These are phyloP conservation scores for Patagioenas fasciata DNA, from an alignment of 2,113 vertebrate genomes.

Conservation along the genomic window DNA sequence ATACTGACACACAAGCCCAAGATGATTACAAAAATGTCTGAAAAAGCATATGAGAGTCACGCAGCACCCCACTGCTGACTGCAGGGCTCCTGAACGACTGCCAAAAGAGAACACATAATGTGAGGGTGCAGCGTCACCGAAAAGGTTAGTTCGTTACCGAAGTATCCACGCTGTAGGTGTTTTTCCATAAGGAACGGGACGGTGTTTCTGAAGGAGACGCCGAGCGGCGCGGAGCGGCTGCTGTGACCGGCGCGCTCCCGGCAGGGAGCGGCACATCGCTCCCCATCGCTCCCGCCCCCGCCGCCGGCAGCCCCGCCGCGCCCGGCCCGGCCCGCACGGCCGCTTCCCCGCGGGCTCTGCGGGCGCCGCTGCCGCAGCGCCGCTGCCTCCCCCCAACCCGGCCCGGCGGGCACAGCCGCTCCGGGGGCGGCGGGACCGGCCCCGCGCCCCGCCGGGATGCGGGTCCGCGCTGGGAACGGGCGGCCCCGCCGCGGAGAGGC, in stretches of 20 bases:
- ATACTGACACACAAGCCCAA: neutral
- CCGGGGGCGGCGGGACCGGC: neutral
- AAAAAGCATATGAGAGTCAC: neutral
- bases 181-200: fast-evolving
- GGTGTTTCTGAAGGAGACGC: fast-evolving
- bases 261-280: neutral
- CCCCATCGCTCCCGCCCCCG: no score
- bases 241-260: fast-evolving
- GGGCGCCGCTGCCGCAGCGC: neutral
- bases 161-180: fast-evolving
- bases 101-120: neutral
- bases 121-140: neutral
- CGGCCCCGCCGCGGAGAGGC: no score
- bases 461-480: neutral
- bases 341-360: neutral
- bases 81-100: neutral
- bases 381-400: neutral
- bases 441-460: neutral
- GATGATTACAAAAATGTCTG: neutral
- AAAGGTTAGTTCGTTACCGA: fast-evolving
- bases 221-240: neutral
- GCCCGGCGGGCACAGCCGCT: no score
- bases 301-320: no score
- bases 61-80: neutral
- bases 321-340: neutral